These are phyloP conservation scores for Ptiloglossa arizonensis DNA, from an alignment of 1,140 invertebrate species.

Conservation along the genomic window DNA sequence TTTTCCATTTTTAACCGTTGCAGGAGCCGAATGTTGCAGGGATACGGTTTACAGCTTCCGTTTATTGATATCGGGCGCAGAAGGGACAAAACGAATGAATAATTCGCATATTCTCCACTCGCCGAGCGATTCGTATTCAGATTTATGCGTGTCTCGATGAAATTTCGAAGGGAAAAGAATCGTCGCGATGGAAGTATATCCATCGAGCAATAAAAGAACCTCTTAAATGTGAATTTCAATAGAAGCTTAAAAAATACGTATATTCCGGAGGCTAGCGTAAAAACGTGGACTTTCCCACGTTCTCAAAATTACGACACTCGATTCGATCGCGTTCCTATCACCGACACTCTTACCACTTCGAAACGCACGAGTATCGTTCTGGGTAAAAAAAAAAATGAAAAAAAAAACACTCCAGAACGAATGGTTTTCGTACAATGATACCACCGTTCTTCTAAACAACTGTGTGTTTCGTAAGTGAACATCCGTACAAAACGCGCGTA, in stretches of 20 bases:
- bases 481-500: too few relatives aligned
- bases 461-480: too few relatives aligned
- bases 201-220: not conserved
- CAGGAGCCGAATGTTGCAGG: not conserved
- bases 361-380: too few relatives aligned
- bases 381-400: too few relatives aligned
- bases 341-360: too few relatives aligned
- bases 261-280: too few relatives aligned
- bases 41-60: not conserved
- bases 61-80: conserved; percentile 5
- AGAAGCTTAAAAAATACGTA: not conserved
- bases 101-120: conserved; percentile 28
- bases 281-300: too few relatives aligned
- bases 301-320: too few relatives aligned
- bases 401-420: too few relatives aligned
- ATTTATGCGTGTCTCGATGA: conserved; percentile 6
- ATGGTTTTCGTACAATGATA: too few relatives aligned
- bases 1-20: not conserved
- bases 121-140: conserved; percentile 30
- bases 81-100: conserved; percentile 33
- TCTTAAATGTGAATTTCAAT: not conserved
- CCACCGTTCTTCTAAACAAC: too few relatives aligned
- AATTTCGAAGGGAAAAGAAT: not conserved
- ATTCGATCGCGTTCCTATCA: too few relatives aligned
- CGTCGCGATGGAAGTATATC: not conserved